phyloP scores from a whole-genome alignment of 2,888 invertebrate species.

The Notocelia uddmanniana region DNA sequence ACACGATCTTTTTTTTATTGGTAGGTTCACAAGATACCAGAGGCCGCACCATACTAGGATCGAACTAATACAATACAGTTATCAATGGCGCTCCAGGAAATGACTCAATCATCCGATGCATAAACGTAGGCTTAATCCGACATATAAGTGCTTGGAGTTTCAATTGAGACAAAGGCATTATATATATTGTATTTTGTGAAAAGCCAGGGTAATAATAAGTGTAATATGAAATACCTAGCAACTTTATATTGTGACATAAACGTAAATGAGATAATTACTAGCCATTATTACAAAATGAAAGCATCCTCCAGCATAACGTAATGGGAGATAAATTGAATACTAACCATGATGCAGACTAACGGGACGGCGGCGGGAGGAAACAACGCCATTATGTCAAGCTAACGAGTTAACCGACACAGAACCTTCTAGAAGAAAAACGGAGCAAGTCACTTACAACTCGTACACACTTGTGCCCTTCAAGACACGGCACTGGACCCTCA shows the following conservation, averaged over 20 bases:
- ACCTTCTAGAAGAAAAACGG: conserved; percentile 10
- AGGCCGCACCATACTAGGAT: conserved; percentile 31
- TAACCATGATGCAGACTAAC: conserved; percentile 57
- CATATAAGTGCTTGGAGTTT: conserved; percentile 4
- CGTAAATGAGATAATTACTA: too few relatives aligned
- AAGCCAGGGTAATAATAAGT: too few relatives aligned
- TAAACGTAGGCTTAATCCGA: conserved; percentile 12
- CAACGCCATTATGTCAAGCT: conserved; percentile 64
- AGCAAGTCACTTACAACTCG: conserved; percentile 8
- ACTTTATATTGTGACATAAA: too few relatives aligned
- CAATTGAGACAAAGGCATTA: conserved; percentile 18
- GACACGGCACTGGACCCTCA: neutral
- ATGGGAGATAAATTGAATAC: conserved; percentile 29
- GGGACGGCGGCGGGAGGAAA: conserved; percentile 61
- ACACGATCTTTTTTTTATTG: conserved; percentile 19
- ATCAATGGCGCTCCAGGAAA: conserved; percentile 38
- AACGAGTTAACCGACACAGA: conserved; percentile 50
- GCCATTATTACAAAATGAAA: neutral
- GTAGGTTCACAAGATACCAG: neutral
- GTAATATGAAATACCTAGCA: too few relatives aligned
- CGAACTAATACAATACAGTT: conserved; percentile 10
- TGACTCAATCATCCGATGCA: conserved; percentile 38
- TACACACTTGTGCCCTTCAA: neutral
- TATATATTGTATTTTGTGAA: neutral
- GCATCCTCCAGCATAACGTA: conserved; percentile 12